Conservation (phyloP, 2,797 vertebrate species). For the Sebastolobus alascanus region DNA sequence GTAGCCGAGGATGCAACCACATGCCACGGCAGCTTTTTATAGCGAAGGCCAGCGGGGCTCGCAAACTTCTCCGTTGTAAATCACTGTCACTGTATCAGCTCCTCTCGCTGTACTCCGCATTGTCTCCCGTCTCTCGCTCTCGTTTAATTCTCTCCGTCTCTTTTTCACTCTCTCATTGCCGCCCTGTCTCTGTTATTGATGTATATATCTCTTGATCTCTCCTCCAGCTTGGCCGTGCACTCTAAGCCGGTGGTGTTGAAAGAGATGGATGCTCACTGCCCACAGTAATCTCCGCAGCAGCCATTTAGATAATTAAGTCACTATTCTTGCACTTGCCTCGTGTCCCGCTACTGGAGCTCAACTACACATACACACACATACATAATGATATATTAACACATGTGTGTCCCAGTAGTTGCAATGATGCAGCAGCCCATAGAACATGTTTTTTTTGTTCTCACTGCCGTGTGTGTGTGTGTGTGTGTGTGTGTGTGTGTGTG, state of each 20-base stretch:
- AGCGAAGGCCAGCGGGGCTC: slow-evolving; percentile 19
- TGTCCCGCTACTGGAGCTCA: slow-evolving; percentile 32
- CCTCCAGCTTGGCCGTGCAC: slow-evolving; percentile 53
- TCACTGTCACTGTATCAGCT: slow-evolving; percentile 37
- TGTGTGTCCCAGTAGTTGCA: not conserved
- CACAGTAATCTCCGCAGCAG: slow-evolving; percentile 72
- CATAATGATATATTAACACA: slow-evolving; percentile 7
- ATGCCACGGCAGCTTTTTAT: slow-evolving; percentile 8
- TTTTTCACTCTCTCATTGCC: slow-evolving; percentile 45
- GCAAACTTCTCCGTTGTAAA: slow-evolving; percentile 26
- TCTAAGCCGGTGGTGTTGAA: slow-evolving; percentile 69
- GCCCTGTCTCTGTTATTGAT: slow-evolving; percentile 61
- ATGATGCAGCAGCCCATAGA: slow-evolving; percentile 14
- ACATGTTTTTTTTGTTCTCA: not conserved
- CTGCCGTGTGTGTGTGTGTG: not conserved
- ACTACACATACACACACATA: slow-evolving; percentile 1
- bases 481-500: not conserved
- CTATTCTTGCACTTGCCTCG: slow-evolving; percentile 67
- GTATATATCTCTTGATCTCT: slow-evolving; percentile 69
- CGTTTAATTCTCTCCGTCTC: slow-evolving; percentile 46
- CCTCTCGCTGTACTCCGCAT: slow-evolving; percentile 33
- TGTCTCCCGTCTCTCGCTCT: slow-evolving; percentile 46
- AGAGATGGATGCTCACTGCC: slow-evolving; percentile 76
- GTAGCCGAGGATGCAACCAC: slow-evolving; percentile 27
- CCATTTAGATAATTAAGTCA: slow-evolving; percentile 83